Evolutionary conservation across 2,888 invertebrate species (phyloP).

Genomic region (Nymphalis polychloros): DNA sequence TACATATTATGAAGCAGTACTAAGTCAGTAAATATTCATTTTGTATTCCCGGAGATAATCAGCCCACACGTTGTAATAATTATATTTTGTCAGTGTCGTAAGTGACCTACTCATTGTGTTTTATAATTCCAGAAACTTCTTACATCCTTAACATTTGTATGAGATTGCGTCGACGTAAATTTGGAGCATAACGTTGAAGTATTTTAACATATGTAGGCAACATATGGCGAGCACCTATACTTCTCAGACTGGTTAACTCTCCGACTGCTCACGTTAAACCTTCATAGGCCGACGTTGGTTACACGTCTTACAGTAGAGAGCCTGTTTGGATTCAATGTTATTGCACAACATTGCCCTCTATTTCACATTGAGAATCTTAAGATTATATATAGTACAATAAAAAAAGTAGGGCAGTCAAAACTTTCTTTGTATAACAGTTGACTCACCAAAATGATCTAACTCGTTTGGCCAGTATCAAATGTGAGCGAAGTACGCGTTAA

Average conservation of each 20-base stretch:
- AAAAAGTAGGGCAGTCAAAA: slow-evolving; percentile 12
- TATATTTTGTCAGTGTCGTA: neutral
- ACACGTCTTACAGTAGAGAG: slow-evolving; percentile 16
- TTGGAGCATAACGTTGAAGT: neutral
- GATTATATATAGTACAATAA: slow-evolving; percentile 15
- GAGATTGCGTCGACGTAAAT: neutral
- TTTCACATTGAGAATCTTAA: neutral
- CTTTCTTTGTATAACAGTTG: slow-evolving; percentile 33
- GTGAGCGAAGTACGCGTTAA: slow-evolving; percentile 17
- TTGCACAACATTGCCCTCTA: slow-evolving; percentile 42
- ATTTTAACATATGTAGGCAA: neutral
- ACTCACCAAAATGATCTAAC: slow-evolving; percentile 41
- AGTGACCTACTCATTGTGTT: neutral
- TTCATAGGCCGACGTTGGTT: slow-evolving; percentile 10
- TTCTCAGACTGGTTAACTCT: neutral
- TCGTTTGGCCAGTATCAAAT: slow-evolving; percentile 30
- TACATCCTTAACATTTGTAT: neutral
- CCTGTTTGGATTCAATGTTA: slow-evolving; percentile 54
- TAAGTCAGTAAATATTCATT: slow-evolving; percentile 1
- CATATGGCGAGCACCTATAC: neutral
- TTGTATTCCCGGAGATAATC: slow-evolving; percentile 15
- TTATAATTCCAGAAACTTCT: slow-evolving; percentile 1
- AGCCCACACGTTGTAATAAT: slow-evolving; percentile 27
- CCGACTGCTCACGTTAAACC: neutral
- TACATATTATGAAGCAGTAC: neutral